Evolutionary conservation across 2,113 vertebrate genomes (phyloP).

Genomic region (Varanus komodoensis): DNA sequence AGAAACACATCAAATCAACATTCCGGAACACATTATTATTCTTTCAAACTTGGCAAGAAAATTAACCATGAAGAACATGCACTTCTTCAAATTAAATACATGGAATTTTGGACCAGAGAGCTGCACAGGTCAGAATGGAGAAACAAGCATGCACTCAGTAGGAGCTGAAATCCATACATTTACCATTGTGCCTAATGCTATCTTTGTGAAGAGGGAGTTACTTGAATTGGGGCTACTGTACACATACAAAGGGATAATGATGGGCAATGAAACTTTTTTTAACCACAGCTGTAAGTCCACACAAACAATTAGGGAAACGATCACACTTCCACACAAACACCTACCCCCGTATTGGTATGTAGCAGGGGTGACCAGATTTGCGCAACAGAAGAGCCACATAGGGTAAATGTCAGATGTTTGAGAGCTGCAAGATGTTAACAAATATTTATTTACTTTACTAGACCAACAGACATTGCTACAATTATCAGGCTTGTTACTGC

Average conservation of each 20-base stretch:
- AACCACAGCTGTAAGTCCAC: not conserved
- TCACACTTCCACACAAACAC: too few species aligned
- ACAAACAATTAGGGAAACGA: too few species aligned
- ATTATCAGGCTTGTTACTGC: too few species aligned
- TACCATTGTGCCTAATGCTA: not conserved
- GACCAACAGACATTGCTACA: too few species aligned
- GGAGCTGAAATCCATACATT: not conserved
- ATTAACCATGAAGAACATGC: not conserved
- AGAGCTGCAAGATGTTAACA: too few species aligned
- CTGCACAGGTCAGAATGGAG: conserved; percentile 20
- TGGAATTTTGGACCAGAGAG: not conserved
- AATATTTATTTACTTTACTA: too few species aligned
- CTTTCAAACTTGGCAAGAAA: conserved; percentile 33
- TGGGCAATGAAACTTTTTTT: not conserved
- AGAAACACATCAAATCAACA: conserved; percentile 17
- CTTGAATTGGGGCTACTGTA: not conserved
- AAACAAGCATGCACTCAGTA: not conserved
- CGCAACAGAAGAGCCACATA: too few species aligned
- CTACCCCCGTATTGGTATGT: too few species aligned
- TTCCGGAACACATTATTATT: conserved; percentile 21
- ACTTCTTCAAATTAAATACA: conserved; percentile 15
- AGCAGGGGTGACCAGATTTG: too few species aligned
- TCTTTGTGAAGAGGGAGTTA: not conserved
- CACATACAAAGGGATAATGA: not conserved
- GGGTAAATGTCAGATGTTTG: too few species aligned